Evolutionary conservation across 2,113 vertebrate genomes (phyloP).

Genomic region (Malurus cyaneus): DNA sequence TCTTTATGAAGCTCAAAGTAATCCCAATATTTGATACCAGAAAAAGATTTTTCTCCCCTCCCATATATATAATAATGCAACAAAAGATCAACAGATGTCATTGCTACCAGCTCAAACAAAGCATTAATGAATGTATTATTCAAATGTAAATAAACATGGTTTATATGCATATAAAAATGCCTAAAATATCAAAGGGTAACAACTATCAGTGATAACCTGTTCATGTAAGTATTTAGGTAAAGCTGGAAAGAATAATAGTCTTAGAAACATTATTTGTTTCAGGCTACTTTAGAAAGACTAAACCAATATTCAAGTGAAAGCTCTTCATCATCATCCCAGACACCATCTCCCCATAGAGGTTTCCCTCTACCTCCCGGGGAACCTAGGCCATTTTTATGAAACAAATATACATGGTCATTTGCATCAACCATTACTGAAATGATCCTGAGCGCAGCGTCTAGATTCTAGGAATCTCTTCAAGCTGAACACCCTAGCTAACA

Average conservation of each 20-base stretch:
- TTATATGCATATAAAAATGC: not conserved
- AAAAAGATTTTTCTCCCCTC: not conserved
- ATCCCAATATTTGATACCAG: not conserved
- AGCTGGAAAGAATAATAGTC: not conserved
- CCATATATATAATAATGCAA: not conserved
- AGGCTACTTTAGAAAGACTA: not conserved
- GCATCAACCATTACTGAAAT: not conserved
- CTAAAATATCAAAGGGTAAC: not conserved
- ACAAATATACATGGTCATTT: not conserved
- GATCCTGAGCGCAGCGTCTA: not conserved
- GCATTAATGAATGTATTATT: not conserved
- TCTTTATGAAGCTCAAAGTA: not conserved
- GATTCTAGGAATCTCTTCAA: not conserved
- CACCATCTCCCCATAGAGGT: accelerated
- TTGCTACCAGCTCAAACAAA: not conserved
- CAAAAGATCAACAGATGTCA: not conserved
- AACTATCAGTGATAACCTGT: not conserved
- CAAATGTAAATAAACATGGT: not conserved
- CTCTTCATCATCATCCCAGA: not conserved
- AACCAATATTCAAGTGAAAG: not conserved
- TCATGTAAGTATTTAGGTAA: not conserved
- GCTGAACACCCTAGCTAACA: not conserved
- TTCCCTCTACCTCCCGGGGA: not conserved
- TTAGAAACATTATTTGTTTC: not conserved
- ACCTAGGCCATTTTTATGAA: not conserved